These are phyloP conservation scores for Mus pahari DNA, from an alignment of 2,113 vertebrate species.

Conservation along the genomic window DNA sequence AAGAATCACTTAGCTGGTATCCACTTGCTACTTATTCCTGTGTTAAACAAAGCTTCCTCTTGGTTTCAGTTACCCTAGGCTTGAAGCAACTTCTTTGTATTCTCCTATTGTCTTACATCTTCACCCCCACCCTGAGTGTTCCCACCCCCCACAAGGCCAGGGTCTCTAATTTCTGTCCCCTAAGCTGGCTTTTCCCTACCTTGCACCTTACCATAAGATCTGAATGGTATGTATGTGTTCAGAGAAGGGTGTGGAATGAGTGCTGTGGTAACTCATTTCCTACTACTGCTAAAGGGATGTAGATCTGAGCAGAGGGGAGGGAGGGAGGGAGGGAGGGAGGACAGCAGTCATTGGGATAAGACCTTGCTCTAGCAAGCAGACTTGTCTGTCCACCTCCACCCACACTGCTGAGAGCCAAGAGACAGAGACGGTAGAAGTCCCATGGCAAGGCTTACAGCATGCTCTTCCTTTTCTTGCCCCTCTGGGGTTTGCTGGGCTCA, in stretches of 20 bases:
- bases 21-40: background rate
- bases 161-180: background rate
- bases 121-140: too few relatives aligned
- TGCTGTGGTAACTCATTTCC: background rate
- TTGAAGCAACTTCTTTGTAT: background rate
- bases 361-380: background rate
- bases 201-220: background rate
- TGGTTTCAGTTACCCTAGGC: background rate
- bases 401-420: too few relatives aligned
- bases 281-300: background rate
- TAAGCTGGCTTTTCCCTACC: background rate
- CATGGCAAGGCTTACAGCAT: background rate
- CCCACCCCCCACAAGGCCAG: too few relatives aligned
- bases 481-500: background rate
- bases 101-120: background rate
- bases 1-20: background rate
- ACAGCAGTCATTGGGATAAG: background rate
- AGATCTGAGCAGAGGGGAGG: background rate
- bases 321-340: background rate
- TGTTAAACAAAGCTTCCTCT: background rate
- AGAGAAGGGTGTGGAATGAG: background rate
- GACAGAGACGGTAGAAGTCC: background rate
- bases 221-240: background rate
- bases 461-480: background rate
- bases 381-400: background rate